These are phyloP conservation scores for Rhaphigaster nebulosa DNA, from an alignment of 2,888 invertebrate species.

Conservation along the genomic window DNA sequence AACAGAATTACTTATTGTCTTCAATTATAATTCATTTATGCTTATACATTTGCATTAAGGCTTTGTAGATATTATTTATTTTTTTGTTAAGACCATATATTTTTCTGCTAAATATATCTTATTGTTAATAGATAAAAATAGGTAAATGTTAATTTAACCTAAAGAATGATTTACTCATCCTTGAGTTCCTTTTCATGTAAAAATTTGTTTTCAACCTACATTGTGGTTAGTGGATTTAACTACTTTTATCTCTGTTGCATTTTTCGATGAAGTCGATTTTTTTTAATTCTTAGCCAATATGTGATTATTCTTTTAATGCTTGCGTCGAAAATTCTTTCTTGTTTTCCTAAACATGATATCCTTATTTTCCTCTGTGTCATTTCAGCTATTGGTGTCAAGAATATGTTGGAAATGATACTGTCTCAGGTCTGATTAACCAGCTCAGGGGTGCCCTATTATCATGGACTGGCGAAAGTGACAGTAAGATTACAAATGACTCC, in stretches of 20 bases:
- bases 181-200: background rate
- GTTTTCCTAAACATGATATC: background rate
- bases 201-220: background rate
- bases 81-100: too few species aligned
- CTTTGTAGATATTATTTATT: too few species aligned
- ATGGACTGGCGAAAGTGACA: constrained; percentile 42
- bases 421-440: constrained; percentile 73
- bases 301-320: background rate
- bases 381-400: constrained; percentile 76
- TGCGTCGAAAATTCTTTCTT: background rate
- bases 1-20: too few species aligned
- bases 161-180: background rate
- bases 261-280: background rate
- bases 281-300: background rate
- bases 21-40: too few species aligned
- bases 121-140: background rate
- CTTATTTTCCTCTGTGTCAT: constrained; percentile 47
- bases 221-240: background rate
- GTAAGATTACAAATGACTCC: constrained; percentile 56
- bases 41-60: too few species aligned
- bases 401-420: constrained; percentile 81
- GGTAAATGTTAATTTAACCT: background rate
- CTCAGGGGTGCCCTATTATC: constrained; percentile 69
- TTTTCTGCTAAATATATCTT: too few species aligned
- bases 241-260: background rate